Base-by-base conservation (phyloP, 1,140 invertebrate genomes). In the Anagrus nilaparvatae region DNA sequence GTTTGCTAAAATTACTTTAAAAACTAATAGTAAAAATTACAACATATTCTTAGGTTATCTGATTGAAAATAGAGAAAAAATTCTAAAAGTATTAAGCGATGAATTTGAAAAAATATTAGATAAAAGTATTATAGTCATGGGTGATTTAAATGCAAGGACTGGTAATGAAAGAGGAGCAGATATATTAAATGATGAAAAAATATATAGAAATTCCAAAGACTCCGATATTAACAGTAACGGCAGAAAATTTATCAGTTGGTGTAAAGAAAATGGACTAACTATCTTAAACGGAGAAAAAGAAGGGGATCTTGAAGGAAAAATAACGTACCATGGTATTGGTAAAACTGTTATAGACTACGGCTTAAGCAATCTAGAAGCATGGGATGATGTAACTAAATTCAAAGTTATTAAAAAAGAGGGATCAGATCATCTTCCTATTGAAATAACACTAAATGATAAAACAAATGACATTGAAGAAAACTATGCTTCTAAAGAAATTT, bases 81-180 rank as follows among this genome's bases (percentile, higher is more conserved):
- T n/a, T n/a, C n/a, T n/a, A n/a, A n/a, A n/a, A n/a, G n/a, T n/a
- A n/a, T n/a, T n/a, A n/a, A n/a, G n/a, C n/a, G n/a, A n/a, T n/a
- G n/a, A n/a, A 20, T 3, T 12, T 16, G 19, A 1, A 10, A 12
- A 31, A 17, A 12, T 37, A 34, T 29, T 16, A 12, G 13, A 19
- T 3, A 4, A 31, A 5, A 3, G 13, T 12, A 13, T 46, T 8
- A 30, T 44, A 0, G 27, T 48, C 1, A 33, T 33, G 0, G 49
- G 49, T 0, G 49, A 51, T 10, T 25, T 30, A 13, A 50, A 50
- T n/a, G 48, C 48, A n/a, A 46, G 37, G n/a, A 41, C 44, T 16
- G 44, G 44, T 8, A 16, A 38, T 6, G 23, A 41, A 17, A 28
- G 38, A 23, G 44, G 41, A 14, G 12, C 3, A 3, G 12, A 10